Base-by-base conservation (phyloP, 2,888 invertebrate species). In the Drosophila tanythrix region DNA sequence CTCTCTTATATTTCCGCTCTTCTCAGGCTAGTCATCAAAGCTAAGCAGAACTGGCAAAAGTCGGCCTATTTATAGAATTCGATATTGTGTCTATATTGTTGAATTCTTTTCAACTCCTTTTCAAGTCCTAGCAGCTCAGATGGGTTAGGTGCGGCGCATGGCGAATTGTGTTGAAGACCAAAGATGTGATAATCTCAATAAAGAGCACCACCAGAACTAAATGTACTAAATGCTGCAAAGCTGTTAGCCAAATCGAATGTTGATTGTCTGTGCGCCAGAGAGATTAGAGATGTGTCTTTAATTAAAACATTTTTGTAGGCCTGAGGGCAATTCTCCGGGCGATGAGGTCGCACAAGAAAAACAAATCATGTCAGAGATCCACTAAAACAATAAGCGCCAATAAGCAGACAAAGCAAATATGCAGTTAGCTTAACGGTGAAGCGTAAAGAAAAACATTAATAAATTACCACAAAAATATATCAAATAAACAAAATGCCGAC, bases 401-500 rank as follows among this genome's bases (percentile, higher is more conserved):
- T 81, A 82, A 82, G 85, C 76, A 70, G 80, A 89, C 89, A 87
- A 90, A 88, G 88, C 82, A 68, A 87, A 88, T 89, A 82, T 90
- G 88, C 90, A 90, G 89, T 89, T 89, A 89, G 61, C 70, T 83
- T 90, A 90, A 89, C 90, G 90, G 89, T 90, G 74, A 76, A 83
- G 84, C 89, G 79, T 79, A 76, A 79, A 88, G 83, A 82, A 86
- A 81, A 81, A 68, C 79, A 89, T 88, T 82, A 89, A 88, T 83
- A 89, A 87, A 82, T 68, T 71, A 60, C 70, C 59, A 55, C 65
- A 59, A 53, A 52, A 60, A 68, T 58, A 68, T 58, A 36, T 11
- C 29, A 59, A 46, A 53, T 21, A 52, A 27, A 48, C 18, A 21
- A 74, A 61, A 75, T 50, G 60, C 66, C 63, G 76, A 70, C 70